phyloP scores from a whole-genome alignment of 2,888 invertebrate genomes.

The Yponomeuta evonymella region DNA sequence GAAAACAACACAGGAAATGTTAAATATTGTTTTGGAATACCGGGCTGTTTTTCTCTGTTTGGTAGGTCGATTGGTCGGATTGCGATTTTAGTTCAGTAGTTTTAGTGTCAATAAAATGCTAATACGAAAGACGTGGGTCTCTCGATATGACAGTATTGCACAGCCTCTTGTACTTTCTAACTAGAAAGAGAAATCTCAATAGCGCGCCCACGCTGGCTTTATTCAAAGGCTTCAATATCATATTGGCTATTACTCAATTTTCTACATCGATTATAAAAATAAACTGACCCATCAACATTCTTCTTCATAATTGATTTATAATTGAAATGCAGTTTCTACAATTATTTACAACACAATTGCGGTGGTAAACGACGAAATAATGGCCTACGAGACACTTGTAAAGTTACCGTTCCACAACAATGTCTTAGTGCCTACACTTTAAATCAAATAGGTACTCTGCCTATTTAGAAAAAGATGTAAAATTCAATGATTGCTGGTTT shows the following conservation, averaged over 20 bases:
- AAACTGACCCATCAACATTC: neutral
- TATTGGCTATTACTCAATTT: neutral
- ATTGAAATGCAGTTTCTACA: neutral
- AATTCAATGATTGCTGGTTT: neutral
- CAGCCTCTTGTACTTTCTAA: slow-evolving; percentile 18
- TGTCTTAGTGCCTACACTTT: neutral
- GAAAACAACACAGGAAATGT: neutral
- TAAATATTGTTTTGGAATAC: neutral
- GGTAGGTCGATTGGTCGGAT: neutral
- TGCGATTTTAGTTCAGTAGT: neutral
- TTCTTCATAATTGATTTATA: neutral
- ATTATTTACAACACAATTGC: neutral
- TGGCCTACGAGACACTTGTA: neutral
- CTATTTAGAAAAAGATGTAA: neutral
- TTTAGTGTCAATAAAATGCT: neutral
- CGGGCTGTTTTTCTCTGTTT: neutral
- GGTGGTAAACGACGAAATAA: neutral
- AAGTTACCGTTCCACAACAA: neutral
- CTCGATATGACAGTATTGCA: slow-evolving; percentile 29
- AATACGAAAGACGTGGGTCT: neutral
- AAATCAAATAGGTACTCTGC: neutral
- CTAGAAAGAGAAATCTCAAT: slow-evolving; percentile 12
- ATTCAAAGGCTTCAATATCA: neutral
- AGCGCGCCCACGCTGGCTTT: slow-evolving; percentile 6
- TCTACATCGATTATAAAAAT: neutral